Evolutionary conservation across 2,113 vertebrate species (phyloP), one percentile per base, ranked within the genome.

Genomic region (Tyrannus savana): DNA sequence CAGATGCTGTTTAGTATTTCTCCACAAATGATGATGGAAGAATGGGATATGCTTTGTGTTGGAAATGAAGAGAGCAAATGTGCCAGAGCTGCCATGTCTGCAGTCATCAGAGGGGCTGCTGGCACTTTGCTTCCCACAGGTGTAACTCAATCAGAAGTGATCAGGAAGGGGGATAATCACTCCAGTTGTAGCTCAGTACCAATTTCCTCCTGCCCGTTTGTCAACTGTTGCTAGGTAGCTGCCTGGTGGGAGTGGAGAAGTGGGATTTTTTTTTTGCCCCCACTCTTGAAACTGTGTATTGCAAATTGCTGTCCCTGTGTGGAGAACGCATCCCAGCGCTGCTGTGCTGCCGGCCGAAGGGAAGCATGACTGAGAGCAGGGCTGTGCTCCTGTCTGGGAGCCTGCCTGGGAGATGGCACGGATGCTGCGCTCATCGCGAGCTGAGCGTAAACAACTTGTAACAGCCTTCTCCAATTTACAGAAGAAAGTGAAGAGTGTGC

Each of bases 181-280:
- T 2, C 58, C 55, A 84, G 15, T 55, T 2, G 1, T 17, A 83
- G 49, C 68, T 87, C 73, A 24, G 42, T 19, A 60, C 44, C 89
- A 25, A 28, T 76, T 75, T 60, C 39, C 27, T 78, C 83, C 64
- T 87, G 8, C 49, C 24, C 31, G 1, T 81, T 90, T 84, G 28
- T 95, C 84, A 93, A 8, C 86, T 92, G 59, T 86, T 88, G 75
- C 83, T 84, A 72, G 81, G 69, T 44, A 82, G 69, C 84, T 89
- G 49, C 69, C 83, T 64, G 80, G 27, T 56, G 35, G 64, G 69
- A 88, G 28, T 46, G 59, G 59, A 85, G 41, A 80, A 85, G 35
- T 50, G 49, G 44, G 39, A 39, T 37, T 12, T 28, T 31, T 46
- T 37, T 37, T 37, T 37, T 37, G 35, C 6, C 9, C 10, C 27